These are phyloP conservation scores for Goniozus legneri DNA, from an alignment of 1,140 invertebrate species.

Conservation along the genomic window DNA sequence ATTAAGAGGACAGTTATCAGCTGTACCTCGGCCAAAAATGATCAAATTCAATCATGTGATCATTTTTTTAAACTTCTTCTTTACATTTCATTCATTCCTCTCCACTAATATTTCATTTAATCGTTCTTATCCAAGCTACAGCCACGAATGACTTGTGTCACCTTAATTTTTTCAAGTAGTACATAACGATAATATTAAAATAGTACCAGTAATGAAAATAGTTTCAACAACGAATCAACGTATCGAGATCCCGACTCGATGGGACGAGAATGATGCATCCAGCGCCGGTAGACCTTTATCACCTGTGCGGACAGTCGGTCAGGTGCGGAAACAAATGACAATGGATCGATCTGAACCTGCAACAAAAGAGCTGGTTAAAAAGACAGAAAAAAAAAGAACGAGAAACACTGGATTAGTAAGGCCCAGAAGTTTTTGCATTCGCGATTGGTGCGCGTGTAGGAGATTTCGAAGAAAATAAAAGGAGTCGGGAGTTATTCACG, in stretches of 20 bases:
- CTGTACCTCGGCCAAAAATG: no score
- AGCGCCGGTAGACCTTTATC: conserved; percentile 24
- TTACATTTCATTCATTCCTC: no score
- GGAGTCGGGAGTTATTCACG: no score
- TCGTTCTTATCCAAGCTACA: neutral
- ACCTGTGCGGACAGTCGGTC: conserved; percentile 67
- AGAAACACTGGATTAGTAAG: no score
- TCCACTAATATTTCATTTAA: no score
- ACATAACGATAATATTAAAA: conserved; percentile 14
- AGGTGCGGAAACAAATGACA: conserved; percentile 82
- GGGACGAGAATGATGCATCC: neutral
- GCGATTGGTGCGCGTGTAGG: neutral
- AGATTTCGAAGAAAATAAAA: neutral
- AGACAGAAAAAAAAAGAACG: no score
- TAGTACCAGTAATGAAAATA: neutral
- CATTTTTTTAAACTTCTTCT: no score
- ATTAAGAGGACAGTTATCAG: no score
- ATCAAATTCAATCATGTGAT: no score
- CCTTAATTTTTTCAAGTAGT: conserved; percentile 7
- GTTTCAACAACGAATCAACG: neutral
- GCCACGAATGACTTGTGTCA: conserved; percentile 4
- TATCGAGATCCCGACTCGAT: neutral
- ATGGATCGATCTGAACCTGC: conserved; percentile 81
- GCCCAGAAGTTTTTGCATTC: no score
- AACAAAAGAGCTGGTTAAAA: conserved; percentile 48